Percentiles rank a stretch among this genome's conserved stretches.
phyloP scores from a whole-genome alignment of 2,888 invertebrate species.

The Willowsia nigromaculata region DNA sequence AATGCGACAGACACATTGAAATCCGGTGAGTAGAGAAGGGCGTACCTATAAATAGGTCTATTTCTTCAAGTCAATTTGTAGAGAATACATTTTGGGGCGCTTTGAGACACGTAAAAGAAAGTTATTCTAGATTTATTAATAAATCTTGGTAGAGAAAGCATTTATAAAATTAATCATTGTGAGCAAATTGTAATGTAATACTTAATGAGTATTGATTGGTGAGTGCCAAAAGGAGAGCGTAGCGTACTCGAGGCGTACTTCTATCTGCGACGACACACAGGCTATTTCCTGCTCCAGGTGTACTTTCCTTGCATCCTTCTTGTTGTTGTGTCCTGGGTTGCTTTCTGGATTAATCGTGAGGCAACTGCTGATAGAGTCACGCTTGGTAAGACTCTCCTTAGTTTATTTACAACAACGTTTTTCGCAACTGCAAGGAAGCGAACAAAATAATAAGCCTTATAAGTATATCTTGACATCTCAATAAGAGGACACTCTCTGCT shows the following conservation, averaged over 20 bases:
- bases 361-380: constrained; percentile 75
- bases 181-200: neutral
- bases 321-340: constrained; percentile 80
- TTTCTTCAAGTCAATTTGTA: neutral
- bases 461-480: too few relatives aligned
- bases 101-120: too few relatives aligned
- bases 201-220: constrained; percentile 48
- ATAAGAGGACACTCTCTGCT: too few relatives aligned
- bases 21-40: constrained; percentile 79
- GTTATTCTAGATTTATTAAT: too few relatives aligned
- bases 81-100: neutral
- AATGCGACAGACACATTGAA: constrained; percentile 83
- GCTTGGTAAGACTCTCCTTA: constrained; percentile 67
- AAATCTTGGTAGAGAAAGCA: neutral
- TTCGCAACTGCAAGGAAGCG: neutral
- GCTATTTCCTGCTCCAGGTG: constrained; percentile 84
- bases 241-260: constrained; percentile 87
- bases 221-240: constrained; percentile 71
- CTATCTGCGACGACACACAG: constrained; percentile 89
- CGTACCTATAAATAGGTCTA: neutral
- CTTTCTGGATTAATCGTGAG: constrained; percentile 74
- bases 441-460: too few relatives aligned
- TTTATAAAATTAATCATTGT: neutral
- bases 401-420: neutral
- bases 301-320: constrained; percentile 82